Evolutionary conservation across 1,140 invertebrate genomes (phyloP).

Genomic region (Ips nitidus): DNA sequence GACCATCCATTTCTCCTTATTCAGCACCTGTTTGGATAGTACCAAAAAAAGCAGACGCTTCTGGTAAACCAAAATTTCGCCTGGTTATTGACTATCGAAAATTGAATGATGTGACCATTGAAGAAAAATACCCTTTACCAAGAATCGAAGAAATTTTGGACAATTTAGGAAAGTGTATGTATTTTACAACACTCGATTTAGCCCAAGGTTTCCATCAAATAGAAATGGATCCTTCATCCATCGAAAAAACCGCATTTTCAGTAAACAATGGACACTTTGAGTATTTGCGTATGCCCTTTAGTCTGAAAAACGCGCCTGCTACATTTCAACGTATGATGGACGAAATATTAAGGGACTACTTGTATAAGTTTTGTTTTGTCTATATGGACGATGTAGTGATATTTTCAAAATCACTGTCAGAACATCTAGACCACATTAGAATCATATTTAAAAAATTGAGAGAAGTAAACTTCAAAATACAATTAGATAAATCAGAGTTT

Average conservation of each 20-base stretch:
- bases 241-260: slow-evolving; percentile 56
- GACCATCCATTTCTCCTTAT: too few relatives aligned
- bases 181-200: slow-evolving; percentile 54
- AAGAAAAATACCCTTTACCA: slow-evolving; percentile 59
- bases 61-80: slow-evolving; percentile 48
- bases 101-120: slow-evolving; percentile 51
- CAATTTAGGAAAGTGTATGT: slow-evolving; percentile 51
- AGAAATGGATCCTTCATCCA: slow-evolving; percentile 47
- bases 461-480: slow-evolving; percentile 42
- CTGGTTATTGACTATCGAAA: slow-evolving; percentile 53
- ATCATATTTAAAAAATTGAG: slow-evolving; percentile 38
- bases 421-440: slow-evolving; percentile 42
- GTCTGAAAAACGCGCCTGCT: slow-evolving; percentile 51
- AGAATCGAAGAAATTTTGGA: slow-evolving; percentile 56
- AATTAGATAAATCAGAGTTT: slow-evolving; percentile 45
- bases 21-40: too few relatives aligned
- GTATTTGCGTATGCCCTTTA: slow-evolving; percentile 53
- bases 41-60: too few relatives aligned
- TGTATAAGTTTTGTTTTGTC: slow-evolving; percentile 39
- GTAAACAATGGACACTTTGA: slow-evolving; percentile 48
- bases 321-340: slow-evolving; percentile 56
- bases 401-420: slow-evolving; percentile 38
- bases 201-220: slow-evolving; percentile 59
- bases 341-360: slow-evolving; percentile 41
- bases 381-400: slow-evolving; percentile 51